Base-by-base conservation (phyloP, 2,113 vertebrate genomes). In the Ophthalmolycus amberensis region DNA sequence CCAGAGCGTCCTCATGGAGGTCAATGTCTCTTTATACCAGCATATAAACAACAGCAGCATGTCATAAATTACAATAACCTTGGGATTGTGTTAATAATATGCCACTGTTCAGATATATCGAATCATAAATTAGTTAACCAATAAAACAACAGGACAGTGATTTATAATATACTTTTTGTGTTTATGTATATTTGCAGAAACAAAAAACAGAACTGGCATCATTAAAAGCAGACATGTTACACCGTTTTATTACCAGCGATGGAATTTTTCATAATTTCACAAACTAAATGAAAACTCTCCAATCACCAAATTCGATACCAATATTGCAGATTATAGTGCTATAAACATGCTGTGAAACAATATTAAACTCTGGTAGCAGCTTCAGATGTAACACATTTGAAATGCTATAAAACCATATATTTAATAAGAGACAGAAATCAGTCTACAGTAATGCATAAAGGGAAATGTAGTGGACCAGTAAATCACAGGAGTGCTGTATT, bases 121-220 rank as follows among this genome's bases (percentile, higher is more conserved):
- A 5, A 62, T 62, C 12, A 56, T 29, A 20, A 40, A 70, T 63
- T 3, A 18, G 59, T 64, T 48, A 9, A 25, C 6, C 34, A 29
- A 9, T 22, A 0, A 38, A 29, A 59, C 11, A 59, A 32, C 10
- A 25, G 46, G 34, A 78, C 1, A 6, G 14, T 42, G 7, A 40
- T 18, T 46, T 2, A 16, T 18, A 18, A 38, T 1, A 1, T 9
- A 56, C 3, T 1, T n/a, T 71, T 66, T 37, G n/a, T n/a, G 3
- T n/a, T 40, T 4, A 56, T 25, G 16, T 67, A 80, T 62, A 83
- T 58, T 64, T 20, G 9, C 68, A 73, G 25, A 59, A 16, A 58
- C 12, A n/a, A 70, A 59, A 59, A 64, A 48, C 27, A 50, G 15
- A 71, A 52, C 1, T 56, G 25, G 20, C 46, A 37, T 16, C 18